phyloP scores from a whole-genome alignment of 2,113 vertebrate species.

The Melierax canorus region DNA sequence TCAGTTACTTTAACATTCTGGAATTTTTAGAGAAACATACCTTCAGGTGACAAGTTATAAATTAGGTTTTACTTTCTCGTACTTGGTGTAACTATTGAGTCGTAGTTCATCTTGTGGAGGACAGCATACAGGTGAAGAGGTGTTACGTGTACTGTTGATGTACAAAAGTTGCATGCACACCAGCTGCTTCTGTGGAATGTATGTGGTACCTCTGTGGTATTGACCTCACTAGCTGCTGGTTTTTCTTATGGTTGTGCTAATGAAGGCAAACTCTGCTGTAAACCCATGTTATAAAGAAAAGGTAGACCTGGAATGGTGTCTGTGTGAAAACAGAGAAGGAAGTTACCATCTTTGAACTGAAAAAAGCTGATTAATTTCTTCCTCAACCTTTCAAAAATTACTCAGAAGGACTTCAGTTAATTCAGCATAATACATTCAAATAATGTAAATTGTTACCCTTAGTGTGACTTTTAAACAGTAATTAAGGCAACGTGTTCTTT shows the following conservation, averaged over 20 bases:
- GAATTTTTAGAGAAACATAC: background rate
- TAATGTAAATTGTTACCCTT: background rate
- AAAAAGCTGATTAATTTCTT: background rate
- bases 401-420: background rate
- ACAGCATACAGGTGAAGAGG: too few species aligned
- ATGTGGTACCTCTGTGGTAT: too few species aligned
- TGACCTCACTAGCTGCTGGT: background rate
- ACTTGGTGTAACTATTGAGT: too few species aligned
- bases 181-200: background rate
- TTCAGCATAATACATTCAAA: background rate
- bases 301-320: too few species aligned
- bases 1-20: background rate
- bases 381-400: background rate
- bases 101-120: accelerated
- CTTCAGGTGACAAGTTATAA: too few species aligned
- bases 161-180: accelerated
- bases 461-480: background rate
- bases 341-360: background rate
- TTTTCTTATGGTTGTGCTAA: background rate
- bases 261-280: background rate
- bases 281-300: too few species aligned
- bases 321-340: background rate
- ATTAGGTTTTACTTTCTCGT: too few species aligned
- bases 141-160: accelerated
- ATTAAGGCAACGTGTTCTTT: background rate